Evolutionary conservation across 2,888 invertebrate species (phyloP).

Genomic region (Oxystoma pomonae): DNA sequence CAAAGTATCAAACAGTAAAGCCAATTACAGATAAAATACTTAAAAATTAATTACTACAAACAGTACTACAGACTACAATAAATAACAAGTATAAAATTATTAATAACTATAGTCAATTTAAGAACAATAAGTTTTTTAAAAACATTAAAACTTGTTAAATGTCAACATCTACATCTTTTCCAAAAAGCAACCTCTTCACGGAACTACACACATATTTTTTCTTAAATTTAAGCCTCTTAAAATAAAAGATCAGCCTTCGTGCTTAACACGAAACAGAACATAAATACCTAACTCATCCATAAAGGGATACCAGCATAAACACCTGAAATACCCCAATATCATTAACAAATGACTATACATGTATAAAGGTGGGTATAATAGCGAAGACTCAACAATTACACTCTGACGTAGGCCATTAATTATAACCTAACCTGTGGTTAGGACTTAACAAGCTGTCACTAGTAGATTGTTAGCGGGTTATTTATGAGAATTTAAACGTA

Average conservation of each 20-base stretch:
- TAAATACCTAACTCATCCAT: slow-evolving; percentile 16
- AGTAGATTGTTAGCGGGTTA: slow-evolving; percentile 51
- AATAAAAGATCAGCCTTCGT: background rate
- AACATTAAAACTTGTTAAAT: too few relatives aligned
- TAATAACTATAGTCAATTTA: too few relatives aligned
- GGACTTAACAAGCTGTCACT: slow-evolving; percentile 53
- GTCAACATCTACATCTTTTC: too few relatives aligned
- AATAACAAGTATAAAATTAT: too few relatives aligned
- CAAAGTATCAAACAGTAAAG: too few relatives aligned
- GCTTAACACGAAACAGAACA: background rate
- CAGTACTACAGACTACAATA: too few relatives aligned
- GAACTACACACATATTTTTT: too few relatives aligned
- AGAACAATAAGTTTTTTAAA: too few relatives aligned
- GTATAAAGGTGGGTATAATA: slow-evolving; percentile 44
- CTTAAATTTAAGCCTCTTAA: background rate
- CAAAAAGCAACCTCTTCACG: too few relatives aligned
- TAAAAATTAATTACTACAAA: too few relatives aligned
- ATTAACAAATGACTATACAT: slow-evolving; percentile 43
- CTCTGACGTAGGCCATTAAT: slow-evolving; percentile 51
- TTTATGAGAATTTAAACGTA: slow-evolving; percentile 52
- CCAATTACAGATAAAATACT: too few relatives aligned
- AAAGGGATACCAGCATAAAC: slow-evolving; percentile 39
- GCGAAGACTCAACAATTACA: slow-evolving; percentile 51
- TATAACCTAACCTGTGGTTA: slow-evolving; percentile 53
- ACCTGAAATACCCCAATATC: slow-evolving; percentile 45